phyloP scores from a whole-genome alignment of 2,888 invertebrate species.

The Bruchidius siliquastri region DNA sequence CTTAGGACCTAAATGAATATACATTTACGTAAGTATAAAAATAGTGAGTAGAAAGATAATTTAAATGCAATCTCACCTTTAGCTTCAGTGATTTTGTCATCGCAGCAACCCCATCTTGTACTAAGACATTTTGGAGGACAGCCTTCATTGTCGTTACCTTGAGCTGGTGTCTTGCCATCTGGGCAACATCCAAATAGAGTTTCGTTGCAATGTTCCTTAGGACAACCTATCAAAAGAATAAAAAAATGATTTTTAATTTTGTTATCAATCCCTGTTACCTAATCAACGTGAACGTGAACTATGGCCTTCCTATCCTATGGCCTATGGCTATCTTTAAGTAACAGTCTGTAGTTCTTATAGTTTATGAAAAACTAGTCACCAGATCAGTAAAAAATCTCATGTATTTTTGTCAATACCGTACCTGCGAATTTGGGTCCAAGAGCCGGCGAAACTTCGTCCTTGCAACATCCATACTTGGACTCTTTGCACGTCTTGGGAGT shows the following conservation, averaged over 20 bases:
- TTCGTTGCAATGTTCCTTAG: slow-evolving; percentile 65
- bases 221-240: slow-evolving; percentile 58
- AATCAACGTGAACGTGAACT: too few relatives aligned
- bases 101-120: slow-evolving; percentile 79
- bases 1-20: slow-evolving; percentile 20
- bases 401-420: background rate
- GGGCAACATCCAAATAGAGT: slow-evolving; percentile 85
- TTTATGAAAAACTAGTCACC: too few relatives aligned
- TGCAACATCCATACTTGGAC: slow-evolving; percentile 74
- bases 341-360: too few relatives aligned
- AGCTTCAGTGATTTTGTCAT: slow-evolving; percentile 70
- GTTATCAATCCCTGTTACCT: too few relatives aligned
- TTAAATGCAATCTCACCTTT: slow-evolving; percentile 21
- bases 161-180: slow-evolving; percentile 70
- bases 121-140: slow-evolving; percentile 66
- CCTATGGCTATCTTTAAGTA: too few relatives aligned
- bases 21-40: slow-evolving; percentile 8
- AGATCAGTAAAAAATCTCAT: too few relatives aligned
- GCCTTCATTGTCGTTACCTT: slow-evolving; percentile 76
- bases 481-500: slow-evolving; percentile 71
- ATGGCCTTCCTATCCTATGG: too few relatives aligned
- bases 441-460: slow-evolving; percentile 76
- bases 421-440: slow-evolving; percentile 58
- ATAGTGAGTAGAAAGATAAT: too few relatives aligned
- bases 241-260: background rate